Evolutionary conservation across 1,140 invertebrate species (phyloP).

Genomic region (Whitmania pigra): DNA sequence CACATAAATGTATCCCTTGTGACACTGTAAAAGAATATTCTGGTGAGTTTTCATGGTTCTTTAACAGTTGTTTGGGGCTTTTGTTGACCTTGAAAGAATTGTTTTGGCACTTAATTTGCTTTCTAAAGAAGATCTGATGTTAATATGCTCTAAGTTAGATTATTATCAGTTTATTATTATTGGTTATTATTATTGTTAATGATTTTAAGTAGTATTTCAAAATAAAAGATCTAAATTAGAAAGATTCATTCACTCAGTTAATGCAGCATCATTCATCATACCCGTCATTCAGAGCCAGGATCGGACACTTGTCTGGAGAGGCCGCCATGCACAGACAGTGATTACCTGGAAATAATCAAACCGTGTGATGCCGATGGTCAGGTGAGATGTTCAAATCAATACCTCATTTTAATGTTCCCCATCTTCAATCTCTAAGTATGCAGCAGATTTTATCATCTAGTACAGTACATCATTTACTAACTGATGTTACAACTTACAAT

Average conservation of each 20-base stretch:
- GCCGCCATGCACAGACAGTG: constrained; percentile 46
- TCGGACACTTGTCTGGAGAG: constrained; percentile 42
- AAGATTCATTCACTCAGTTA: background rate
- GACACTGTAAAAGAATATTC: constrained; percentile 40
- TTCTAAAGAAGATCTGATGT: too few relatives aligned
- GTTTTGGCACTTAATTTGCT: too few relatives aligned
- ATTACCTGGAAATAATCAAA: constrained; percentile 48
- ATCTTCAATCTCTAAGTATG: background rate
- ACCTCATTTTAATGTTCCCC: background rate
- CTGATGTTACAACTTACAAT: background rate
- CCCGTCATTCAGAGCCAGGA: constrained; percentile 36
- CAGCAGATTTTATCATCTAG: background rate
- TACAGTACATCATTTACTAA: background rate
- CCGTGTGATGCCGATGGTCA: constrained; percentile 40
- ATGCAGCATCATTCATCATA: background rate
- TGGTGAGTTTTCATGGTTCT: constrained; percentile 30
- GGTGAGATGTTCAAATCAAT: background rate
- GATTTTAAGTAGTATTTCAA: too few relatives aligned
- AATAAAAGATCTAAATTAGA: too few relatives aligned
- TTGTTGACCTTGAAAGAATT: too few relatives aligned
- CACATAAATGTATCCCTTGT: constrained; percentile 45
- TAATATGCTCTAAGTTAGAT: too few relatives aligned
- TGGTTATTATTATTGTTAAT: too few relatives aligned
- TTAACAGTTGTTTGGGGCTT: too few relatives aligned
- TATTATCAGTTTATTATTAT: too few relatives aligned